Evolutionary conservation across 1,140 invertebrate genomes (phyloP), one percentile per base, ranked within the genome.

Genomic region (Drosophila nebulosa): DNA sequence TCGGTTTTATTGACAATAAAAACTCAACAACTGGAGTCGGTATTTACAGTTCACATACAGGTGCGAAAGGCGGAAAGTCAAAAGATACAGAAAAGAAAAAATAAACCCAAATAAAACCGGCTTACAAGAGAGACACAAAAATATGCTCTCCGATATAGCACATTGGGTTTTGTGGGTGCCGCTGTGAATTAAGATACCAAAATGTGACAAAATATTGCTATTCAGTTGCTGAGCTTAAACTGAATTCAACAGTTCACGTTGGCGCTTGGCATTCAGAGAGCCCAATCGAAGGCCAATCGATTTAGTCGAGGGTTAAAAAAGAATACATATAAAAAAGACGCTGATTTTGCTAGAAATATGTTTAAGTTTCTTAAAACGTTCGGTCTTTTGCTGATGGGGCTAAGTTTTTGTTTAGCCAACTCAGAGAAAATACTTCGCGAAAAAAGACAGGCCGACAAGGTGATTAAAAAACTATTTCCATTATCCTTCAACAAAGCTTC

Each of bases 201-300:
- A 80, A 61, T 9, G 64, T 77, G 77, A 77, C 80, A 84, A 80
- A 83, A 69, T 26, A 26, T 6, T 64, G 21, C n/a, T 61, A 61
- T 53, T 86, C 74, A 85, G 81, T 85, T 81, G 83, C 26, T 61
- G 24, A 75, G 63, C 67, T 75, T 64, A 72, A 81, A 88, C 57
- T 67, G 78, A 81, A 78, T 69, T 52, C 69, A 72, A 55, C 81
- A 74, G 81, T 74, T 83, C 52, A 26, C 14, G 27, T 26, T 22
- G n/a, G 9, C n/a, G 55, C 77, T 79, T 76, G 71, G 64, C 77
- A 71, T 67, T 68, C 42, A 52, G 24, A 50, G 4, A 36, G 76
- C 73, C 57, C 30, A 57, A 50, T 57, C 36, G 81, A 84, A 84
- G 77, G 80, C 68, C 77, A 59, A 84, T 85, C 68, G 73, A 84